A percentile compares a stretch with the other conserved stretches of the same genome.
Evolutionary conservation across 2,113 vertebrate species (phyloP).

Genomic region (Tragelaphus buxtoni): DNA sequence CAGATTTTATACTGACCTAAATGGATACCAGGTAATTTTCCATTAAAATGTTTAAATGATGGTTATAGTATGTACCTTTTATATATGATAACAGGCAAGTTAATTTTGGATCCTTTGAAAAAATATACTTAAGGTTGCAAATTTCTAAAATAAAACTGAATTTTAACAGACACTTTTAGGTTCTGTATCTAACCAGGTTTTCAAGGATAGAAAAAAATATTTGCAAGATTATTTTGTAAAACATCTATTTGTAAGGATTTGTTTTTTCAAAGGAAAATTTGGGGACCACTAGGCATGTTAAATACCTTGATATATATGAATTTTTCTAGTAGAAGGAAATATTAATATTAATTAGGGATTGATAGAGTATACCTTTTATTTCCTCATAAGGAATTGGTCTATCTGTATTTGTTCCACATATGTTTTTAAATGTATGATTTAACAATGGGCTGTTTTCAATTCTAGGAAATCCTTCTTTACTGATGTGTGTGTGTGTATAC

Average conservation of each 20-base stretch:
- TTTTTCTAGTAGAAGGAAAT: neutral
- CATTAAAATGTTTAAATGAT: neutral
- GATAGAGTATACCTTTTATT: neutral
- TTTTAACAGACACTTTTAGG: neutral
- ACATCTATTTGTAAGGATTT: neutral
- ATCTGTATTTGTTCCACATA: neutral
- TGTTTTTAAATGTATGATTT: neutral
- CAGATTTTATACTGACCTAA: constrained; percentile 92
- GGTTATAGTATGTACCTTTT: neutral
- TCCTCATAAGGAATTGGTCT: neutral
- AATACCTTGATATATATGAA: neutral
- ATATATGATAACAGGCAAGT: neutral
- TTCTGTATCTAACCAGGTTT: neutral
- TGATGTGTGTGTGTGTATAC: neutral
- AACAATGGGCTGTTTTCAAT: neutral
- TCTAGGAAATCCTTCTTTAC: neutral
- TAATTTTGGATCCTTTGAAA: neutral
- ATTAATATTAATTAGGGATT: neutral
- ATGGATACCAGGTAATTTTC: constrained; percentile 91
- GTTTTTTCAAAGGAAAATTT: constrained; percentile 5
- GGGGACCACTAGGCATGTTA: neutral
- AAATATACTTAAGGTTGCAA: neutral
- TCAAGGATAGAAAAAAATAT: neutral
- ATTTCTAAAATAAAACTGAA: constrained; percentile 40
- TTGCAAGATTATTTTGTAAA: neutral